A percentile compares a stretch with the other conserved stretches of the same genome.
These are phyloP conservation scores for Rhagium mordax DNA, from an alignment of 2,888 invertebrate species.

Conservation along the genomic window DNA sequence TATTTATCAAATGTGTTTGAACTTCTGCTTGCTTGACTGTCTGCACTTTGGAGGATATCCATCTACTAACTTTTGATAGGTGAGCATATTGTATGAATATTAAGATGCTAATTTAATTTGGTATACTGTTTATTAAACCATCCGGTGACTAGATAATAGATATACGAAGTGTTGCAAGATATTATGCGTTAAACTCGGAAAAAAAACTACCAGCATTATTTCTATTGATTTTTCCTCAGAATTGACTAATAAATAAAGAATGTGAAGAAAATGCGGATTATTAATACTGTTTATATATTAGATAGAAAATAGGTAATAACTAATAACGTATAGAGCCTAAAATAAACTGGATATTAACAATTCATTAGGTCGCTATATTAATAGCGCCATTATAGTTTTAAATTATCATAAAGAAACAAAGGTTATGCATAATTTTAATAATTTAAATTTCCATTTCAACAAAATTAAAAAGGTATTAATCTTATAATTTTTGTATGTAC, in stretches of 20 bases:
- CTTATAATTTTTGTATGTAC: no score
- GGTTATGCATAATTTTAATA: no score
- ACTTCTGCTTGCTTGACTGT: not conserved
- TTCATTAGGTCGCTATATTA: no score
- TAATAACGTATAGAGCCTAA: no score
- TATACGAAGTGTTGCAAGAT: slow-evolving; percentile 2
- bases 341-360: no score
- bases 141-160: slow-evolving; percentile 20
- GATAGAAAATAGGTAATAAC: no score
- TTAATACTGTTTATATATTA: not conserved
- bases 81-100: slow-evolving; percentile 8
- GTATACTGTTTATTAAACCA: slow-evolving; percentile 11
- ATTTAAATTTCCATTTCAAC: no score
- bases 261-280: not conserved
- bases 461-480: no score
- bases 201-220: not conserved
- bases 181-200: not conserved
- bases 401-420: no score
- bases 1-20: not conserved
- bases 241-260: not conserved
- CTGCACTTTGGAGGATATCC: slow-evolving; percentile 12
- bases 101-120: slow-evolving; percentile 19
- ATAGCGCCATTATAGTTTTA: no score
- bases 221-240: not conserved
- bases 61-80: slow-evolving; percentile 8